Evolutionary conservation across 2,888 invertebrate genomes (phyloP).

Genomic region (Chrysotoxum bicinctum): DNA sequence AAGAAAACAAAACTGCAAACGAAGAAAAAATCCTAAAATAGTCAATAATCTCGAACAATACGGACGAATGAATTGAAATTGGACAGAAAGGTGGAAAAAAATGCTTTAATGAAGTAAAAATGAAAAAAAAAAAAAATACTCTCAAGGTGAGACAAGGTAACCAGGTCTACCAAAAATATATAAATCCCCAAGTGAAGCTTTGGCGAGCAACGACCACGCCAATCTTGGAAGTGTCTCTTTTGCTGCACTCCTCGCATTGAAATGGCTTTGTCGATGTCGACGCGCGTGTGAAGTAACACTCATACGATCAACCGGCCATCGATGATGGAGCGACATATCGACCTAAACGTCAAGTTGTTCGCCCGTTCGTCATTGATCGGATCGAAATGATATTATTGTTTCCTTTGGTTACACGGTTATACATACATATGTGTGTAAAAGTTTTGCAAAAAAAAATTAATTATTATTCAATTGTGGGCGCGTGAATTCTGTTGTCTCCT

Average conservation of each 20-base stretch:
- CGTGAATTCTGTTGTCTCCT: slow-evolving; percentile 68
- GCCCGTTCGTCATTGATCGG: slow-evolving; percentile 18
- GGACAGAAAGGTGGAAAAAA: background rate
- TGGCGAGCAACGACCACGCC: slow-evolving; percentile 61
- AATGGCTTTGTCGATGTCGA: slow-evolving; percentile 13
- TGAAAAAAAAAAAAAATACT: slow-evolving; percentile 5
- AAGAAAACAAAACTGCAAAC: background rate
- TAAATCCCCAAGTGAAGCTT: slow-evolving; percentile 42
- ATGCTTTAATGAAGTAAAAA: slow-evolving; percentile 25
- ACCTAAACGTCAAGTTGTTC: slow-evolving; percentile 13
- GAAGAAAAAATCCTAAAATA: slow-evolving; percentile 56
- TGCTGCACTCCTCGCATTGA: background rate
- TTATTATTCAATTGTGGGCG: slow-evolving; percentile 71
- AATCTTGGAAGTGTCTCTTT: slow-evolving; percentile 66
- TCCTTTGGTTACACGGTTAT: background rate
- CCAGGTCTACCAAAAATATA: slow-evolving; percentile 62
- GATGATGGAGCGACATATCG: slow-evolving; percentile 19
- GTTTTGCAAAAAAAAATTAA: slow-evolving; percentile 52
- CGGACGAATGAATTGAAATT: slow-evolving; percentile 38
- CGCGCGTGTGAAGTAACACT: slow-evolving; percentile 61
- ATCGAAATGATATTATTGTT: slow-evolving; percentile 33
- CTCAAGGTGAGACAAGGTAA: slow-evolving; percentile 72
- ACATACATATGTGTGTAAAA: too few relatives aligned
- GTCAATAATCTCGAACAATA: slow-evolving; percentile 66
- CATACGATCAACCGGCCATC: slow-evolving; percentile 15